phyloP scores from a whole-genome alignment of 2,888 invertebrate genomes.

The Orthosia incerta region DNA sequence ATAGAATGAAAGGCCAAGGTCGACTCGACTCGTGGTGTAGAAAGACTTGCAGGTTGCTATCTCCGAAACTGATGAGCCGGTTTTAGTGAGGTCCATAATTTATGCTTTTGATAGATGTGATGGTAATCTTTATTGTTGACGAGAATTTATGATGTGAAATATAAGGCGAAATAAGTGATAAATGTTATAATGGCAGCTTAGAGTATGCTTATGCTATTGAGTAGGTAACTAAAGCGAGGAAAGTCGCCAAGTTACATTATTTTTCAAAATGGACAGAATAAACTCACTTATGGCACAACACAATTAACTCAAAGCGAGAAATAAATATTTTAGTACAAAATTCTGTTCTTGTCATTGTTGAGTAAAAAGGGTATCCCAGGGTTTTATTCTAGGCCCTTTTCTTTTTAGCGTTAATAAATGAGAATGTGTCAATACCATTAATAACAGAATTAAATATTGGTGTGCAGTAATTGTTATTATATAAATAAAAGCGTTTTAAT shows the following conservation, averaged over 20 bases:
- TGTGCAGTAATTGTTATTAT: background rate
- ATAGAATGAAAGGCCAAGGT: constrained; percentile 44
- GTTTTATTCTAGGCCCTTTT: background rate
- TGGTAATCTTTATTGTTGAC: constrained; percentile 10
- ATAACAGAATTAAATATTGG: background rate
- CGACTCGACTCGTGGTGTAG: constrained; percentile 3
- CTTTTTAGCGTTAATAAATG: background rate
- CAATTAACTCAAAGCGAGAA: too few relatives aligned
- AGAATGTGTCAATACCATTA: too few relatives aligned
- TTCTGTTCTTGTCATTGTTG: background rate
- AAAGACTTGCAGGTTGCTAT: constrained; percentile 37
- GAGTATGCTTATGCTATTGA: too few relatives aligned
- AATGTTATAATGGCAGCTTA: too few relatives aligned
- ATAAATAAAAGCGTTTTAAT: background rate
- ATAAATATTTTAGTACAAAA: too few relatives aligned
- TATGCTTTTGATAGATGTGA: constrained; percentile 1
- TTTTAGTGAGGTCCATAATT: constrained; percentile 13
- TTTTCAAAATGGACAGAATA: too few relatives aligned
- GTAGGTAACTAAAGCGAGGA: too few relatives aligned
- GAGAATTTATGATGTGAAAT: background rate
- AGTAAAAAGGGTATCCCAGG: background rate
- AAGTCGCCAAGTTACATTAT: too few relatives aligned
- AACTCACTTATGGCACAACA: too few relatives aligned
- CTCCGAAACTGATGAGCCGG: constrained; percentile 34
- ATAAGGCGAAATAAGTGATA: background rate